These are phyloP conservation scores for Caenorhabditis parvicauda DNA, from an alignment of 2,888 invertebrate genomes.

Conservation along the genomic window DNA sequence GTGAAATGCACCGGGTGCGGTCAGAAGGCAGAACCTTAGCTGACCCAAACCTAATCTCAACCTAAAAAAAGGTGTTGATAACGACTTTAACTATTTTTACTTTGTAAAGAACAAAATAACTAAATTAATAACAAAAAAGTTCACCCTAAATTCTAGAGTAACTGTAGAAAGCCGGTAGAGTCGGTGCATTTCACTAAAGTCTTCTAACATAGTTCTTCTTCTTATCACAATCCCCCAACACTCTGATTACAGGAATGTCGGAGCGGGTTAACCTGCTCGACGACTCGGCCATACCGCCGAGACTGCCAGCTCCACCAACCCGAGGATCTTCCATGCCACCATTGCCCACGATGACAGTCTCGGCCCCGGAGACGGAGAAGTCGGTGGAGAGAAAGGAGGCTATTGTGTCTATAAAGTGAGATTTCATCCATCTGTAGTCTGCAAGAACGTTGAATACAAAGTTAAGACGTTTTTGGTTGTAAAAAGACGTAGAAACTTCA, in stretches of 20 bases:
- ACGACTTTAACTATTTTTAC: too few species aligned
- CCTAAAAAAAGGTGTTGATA: too few species aligned
- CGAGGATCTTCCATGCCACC: constrained; percentile 1
- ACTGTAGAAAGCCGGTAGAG: too few species aligned
- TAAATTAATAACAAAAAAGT: too few species aligned
- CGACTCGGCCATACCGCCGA: constrained; percentile 25
- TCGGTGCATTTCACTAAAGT: too few species aligned
- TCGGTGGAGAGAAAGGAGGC: constrained; percentile 12
- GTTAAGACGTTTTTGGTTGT: not conserved
- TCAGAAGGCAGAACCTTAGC: too few species aligned
- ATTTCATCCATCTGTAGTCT: not conserved
- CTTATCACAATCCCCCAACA: too few species aligned
- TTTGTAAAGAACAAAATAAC: too few species aligned
- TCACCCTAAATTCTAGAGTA: too few species aligned
- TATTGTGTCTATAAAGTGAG: not conserved
- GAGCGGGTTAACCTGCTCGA: constrained; percentile 34
- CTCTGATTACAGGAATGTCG: constrained; percentile 16
- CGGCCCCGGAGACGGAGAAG: not conserved
- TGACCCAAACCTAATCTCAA: too few species aligned
- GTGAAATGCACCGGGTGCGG: too few species aligned
- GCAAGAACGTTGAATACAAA: not conserved
- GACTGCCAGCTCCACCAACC: constrained; percentile 2
- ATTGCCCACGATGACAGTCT: constrained; percentile 3
- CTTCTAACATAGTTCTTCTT: too few species aligned
- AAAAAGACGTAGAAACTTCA: not conserved